These are phyloP conservation scores for Capra hircus DNA, from an alignment of 2,113 vertebrate genomes.

Conservation along the genomic window DNA sequence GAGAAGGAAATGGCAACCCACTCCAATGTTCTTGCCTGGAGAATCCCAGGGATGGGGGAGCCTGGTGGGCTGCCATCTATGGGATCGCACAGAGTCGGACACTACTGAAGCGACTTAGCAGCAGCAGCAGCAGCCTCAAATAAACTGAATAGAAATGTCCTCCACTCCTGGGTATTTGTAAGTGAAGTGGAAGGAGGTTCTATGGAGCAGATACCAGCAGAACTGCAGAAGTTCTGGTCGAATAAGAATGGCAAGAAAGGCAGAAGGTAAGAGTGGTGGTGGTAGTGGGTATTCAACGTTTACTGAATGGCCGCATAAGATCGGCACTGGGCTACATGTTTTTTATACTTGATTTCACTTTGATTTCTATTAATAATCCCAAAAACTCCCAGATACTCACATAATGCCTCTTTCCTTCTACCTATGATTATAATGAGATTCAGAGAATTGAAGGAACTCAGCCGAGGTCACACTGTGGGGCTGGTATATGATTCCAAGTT, in stretches of 20 bases:
- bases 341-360: not conserved
- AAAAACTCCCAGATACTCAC: not conserved
- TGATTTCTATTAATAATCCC: not conserved
- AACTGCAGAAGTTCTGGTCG: not conserved
- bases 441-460: not conserved
- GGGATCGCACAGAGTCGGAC: too few relatives aligned
- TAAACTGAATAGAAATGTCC: not conserved
- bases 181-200: not conserved
- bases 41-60: too few relatives aligned
- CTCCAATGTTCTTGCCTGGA: too few relatives aligned
- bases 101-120: too few relatives aligned
- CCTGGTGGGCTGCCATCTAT: too few relatives aligned
- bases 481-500: not conserved
- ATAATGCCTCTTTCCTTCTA: not conserved
- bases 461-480: not conserved
- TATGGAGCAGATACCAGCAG: not conserved
- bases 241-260: not conserved
- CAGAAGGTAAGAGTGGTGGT: not conserved
- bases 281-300: too few relatives aligned
- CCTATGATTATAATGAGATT: not conserved
- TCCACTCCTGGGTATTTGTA: not conserved
- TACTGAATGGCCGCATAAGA: not conserved
- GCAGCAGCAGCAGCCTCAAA: not conserved
- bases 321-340: not conserved
- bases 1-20: too few relatives aligned